phyloP scores from a whole-genome alignment of 2,113 vertebrate genomes.

The Periophthalmus modestus region DNA sequence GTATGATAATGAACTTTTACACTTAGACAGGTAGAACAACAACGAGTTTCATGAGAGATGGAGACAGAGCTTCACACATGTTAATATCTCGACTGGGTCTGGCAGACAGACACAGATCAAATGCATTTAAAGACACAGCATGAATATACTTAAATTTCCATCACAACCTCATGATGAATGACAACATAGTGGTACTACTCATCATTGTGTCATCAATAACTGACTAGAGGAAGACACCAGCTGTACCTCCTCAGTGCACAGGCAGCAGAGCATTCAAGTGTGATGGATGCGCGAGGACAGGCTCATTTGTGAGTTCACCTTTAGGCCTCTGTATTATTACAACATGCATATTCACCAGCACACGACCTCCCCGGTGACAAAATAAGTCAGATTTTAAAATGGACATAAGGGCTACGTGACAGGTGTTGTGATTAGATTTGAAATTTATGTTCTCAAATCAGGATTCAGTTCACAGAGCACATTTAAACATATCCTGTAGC shows the following conservation, averaged over 20 bases:
- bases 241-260: neutral
- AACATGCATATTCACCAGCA: neutral
- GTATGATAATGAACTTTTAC: too few relatives aligned
- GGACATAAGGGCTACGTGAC: neutral
- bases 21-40: too few relatives aligned
- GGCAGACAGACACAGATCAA: too few relatives aligned
- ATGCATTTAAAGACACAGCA: too few relatives aligned
- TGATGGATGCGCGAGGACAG: neutral
- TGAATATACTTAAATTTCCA: too few relatives aligned
- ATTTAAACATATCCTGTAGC: too few relatives aligned
- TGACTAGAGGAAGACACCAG: neutral
- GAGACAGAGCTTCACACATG: too few relatives aligned
- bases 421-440: neutral
- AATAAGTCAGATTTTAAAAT: neutral
- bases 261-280: neutral
- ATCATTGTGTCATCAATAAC: neutral
- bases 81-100: too few relatives aligned
- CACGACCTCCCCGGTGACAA: neutral
- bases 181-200: neutral
- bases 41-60: too few relatives aligned
- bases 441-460: neutral
- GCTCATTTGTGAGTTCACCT: neutral
- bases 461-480: neutral
- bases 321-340: neutral
- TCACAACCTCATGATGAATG: neutral